A percentile compares a stretch with the other conserved stretches of the same genome.
phyloP scores from a whole-genome alignment of 2,797 vertebrate species.

The Microtus agrestis region DNA sequence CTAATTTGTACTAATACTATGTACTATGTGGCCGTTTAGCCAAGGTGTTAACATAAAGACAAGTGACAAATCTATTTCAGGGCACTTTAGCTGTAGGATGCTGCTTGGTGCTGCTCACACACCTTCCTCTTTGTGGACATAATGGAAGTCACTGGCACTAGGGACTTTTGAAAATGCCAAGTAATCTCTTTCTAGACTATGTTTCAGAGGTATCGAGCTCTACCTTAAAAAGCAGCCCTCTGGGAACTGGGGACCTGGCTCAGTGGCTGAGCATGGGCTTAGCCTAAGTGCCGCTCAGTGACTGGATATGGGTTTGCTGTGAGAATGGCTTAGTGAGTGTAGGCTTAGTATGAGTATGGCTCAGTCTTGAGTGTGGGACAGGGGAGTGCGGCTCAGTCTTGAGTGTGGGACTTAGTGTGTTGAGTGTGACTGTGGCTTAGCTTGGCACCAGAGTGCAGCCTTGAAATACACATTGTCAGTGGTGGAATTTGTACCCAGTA shows the following conservation, averaged over 20 bases:
- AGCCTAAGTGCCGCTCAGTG: background rate
- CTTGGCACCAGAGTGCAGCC: background rate
- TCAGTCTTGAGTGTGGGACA: too few species aligned
- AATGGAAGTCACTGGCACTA: background rate
- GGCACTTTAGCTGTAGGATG: background rate
- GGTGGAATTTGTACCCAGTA: background rate
- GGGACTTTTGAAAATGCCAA: conserved; percentile 13
- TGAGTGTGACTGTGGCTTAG: background rate
- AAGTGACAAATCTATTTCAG: background rate
- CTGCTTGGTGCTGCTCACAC: background rate
- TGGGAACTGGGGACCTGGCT: background rate
- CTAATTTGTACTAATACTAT: background rate
- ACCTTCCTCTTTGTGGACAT: background rate
- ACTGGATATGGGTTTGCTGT: background rate
- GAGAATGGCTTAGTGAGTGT: background rate
- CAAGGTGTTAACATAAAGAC: background rate
- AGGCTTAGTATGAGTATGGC: background rate
- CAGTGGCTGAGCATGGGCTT: background rate
- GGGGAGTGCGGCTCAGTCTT: accelerated
- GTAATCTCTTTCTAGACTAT: background rate
- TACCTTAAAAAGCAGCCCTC: background rate
- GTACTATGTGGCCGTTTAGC: background rate
- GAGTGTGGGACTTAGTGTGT: background rate
- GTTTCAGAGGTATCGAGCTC: conserved; percentile 23
- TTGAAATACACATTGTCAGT: background rate